phyloP scores from a whole-genome alignment of 2,113 vertebrate genomes.

The Periophthalmodon schlosseri region DNA sequence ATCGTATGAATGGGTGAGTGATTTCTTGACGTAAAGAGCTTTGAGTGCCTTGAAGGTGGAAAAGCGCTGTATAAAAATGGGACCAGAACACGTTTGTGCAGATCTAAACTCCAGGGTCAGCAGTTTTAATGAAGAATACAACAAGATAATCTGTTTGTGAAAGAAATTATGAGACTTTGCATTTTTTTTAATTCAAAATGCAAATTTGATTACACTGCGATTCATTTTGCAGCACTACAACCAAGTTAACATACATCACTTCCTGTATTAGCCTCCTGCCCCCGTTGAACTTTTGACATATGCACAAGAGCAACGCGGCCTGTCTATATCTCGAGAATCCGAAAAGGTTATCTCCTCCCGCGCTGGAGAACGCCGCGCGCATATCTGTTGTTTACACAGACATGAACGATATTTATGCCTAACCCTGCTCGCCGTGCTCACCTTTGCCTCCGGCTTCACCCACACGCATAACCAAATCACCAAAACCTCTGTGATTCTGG shows the following conservation, averaged over 20 bases:
- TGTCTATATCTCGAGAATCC: slow-evolving; percentile 4
- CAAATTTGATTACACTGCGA: too few relatives aligned
- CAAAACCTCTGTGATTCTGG: slow-evolving; percentile 47
- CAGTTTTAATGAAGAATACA: too few relatives aligned
- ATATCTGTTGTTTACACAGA: slow-evolving; percentile 25
- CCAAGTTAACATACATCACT: neutral
- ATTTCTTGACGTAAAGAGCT: too few relatives aligned
- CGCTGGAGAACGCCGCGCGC: slow-evolving; percentile 20
- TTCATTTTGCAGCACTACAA: neutral
- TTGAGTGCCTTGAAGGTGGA: too few relatives aligned
- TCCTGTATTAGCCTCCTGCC: neutral
- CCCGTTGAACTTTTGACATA: neutral
- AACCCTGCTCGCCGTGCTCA: slow-evolving; percentile 7
- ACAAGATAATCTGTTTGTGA: too few relatives aligned
- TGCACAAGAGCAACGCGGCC: neutral
- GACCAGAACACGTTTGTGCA: too few relatives aligned
- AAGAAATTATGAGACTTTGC: too few relatives aligned
- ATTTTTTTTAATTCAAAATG: too few relatives aligned
- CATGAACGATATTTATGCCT: slow-evolving; percentile 45
- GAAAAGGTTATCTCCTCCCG: slow-evolving; percentile 43
- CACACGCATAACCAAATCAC: slow-evolving; percentile 23
- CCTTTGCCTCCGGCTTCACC: slow-evolving; percentile 18
- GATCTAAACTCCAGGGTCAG: too few relatives aligned
- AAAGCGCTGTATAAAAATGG: too few relatives aligned
- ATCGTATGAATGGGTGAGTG: too few relatives aligned